phyloP scores from a whole-genome alignment of 2,888 invertebrate genomes.

The Eupithecia subumbrata region DNA sequence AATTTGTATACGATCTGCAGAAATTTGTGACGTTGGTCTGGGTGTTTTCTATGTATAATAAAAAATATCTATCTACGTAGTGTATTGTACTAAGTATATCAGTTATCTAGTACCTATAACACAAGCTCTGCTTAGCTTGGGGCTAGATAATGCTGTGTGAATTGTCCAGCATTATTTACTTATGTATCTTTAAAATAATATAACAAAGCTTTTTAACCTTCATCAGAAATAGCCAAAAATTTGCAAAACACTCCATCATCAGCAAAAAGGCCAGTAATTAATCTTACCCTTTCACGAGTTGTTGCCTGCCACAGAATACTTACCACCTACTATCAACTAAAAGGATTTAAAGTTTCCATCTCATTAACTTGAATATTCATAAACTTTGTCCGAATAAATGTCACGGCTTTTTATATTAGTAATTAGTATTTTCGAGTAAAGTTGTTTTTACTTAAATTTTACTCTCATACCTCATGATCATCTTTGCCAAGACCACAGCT shows the following conservation, averaged over 20 bases:
- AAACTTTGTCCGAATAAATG: constrained; percentile 21
- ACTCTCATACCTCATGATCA: background rate
- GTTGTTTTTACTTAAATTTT: background rate
- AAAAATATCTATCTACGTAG: no score
- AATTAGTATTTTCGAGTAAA: constrained; percentile 9
- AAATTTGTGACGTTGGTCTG: no score
- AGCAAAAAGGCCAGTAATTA: constrained; percentile 76
- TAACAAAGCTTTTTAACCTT: background rate
- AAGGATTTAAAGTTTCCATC: constrained; percentile 65
- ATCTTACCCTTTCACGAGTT: constrained; percentile 82
- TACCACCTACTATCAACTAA: constrained; percentile 26
- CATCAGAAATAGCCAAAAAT: constrained; percentile 30
- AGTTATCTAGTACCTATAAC: no score
- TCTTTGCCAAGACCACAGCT: background rate
- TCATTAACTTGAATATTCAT: constrained; percentile 72
- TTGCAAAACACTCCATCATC: constrained; percentile 36
- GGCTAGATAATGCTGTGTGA: no score
- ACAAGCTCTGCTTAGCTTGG: no score
- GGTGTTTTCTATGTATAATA: no score
- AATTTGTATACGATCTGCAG: no score
- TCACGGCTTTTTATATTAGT: background rate
- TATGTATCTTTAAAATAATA: no score
- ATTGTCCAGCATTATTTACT: no score
- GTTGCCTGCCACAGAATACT: constrained; percentile 56
- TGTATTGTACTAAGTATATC: no score